Evolutionary conservation across 2,888 invertebrate genomes (phyloP), one percentile per base, ranked within the genome.

Genomic region (Cecidostiba fungosa): DNA sequence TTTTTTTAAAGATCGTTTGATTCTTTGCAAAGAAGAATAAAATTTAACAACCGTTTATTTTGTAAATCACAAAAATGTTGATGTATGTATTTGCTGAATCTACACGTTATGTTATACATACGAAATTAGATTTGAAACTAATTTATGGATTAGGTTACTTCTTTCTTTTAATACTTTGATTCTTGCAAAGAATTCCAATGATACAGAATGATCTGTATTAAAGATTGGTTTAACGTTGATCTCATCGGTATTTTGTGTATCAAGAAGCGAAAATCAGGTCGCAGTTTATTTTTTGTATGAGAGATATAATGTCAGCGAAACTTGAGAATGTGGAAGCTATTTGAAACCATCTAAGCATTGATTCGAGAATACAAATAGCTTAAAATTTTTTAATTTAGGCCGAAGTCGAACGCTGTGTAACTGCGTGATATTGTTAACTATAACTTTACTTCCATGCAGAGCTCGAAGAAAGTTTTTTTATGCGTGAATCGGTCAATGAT

Each of bases 221-320:
- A 59, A n/a, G 84, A 77, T 84, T 88, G 77, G 81, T 86, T 10
- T 76, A 87, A 81, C 50, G 47, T 77, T 74, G 66, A 82, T 82
- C 82, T 82, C 82, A 77, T 70, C 32, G 8, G 29, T 82, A 16
- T 70, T 74, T 62, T 74, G 32, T 77, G 29, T 36, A 77, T 70
- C 16, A 14, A n/a, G 36, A 82, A 50, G 32, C n/a, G 16, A 36
- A 69, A 50, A 73, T 36, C 3, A 23, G 16, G n/a, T 26, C 39
- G 23, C 50, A 26, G 16, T 14, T 76, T 47, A 66, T 66, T 54
- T 76, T 66, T 77, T 77, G 29, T 77, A 43, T 26, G 14, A 66
- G 26, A 77, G n/a, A 66, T 77, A 26, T 12, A n/a, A 14, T 36
- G 39, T 36, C 43, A 66, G 43, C 14, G 66, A 1, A 66, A 19